phyloP scores from a whole-genome alignment of 2,113 vertebrate genomes.

The Shinisaurus crocodilurus region DNA sequence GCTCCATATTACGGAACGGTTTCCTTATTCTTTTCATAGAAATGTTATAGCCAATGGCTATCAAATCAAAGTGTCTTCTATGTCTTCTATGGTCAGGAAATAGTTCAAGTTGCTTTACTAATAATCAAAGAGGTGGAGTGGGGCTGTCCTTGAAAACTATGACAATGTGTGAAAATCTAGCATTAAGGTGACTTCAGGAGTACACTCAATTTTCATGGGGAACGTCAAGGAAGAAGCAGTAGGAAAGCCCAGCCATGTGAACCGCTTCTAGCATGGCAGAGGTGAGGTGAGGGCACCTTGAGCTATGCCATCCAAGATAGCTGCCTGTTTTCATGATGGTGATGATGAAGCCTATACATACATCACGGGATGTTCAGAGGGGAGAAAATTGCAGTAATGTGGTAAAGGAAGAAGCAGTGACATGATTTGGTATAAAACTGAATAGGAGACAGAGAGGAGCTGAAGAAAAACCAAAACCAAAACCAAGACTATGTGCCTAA shows the following conservation, averaged over 20 bases:
- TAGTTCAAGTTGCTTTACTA: not conserved
- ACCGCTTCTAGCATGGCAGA: not conserved
- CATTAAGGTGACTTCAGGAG: not conserved
- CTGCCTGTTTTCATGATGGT: not conserved
- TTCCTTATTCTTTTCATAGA: conserved; percentile 16
- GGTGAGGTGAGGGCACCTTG: not conserved
- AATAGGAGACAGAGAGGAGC: not conserved
- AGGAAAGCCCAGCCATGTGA: not conserved
- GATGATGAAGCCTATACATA: not conserved
- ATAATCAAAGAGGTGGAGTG: not conserved
- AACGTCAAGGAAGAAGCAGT: not conserved
- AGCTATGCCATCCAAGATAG: not conserved
- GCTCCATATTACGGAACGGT: no score
- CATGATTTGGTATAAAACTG: not conserved
- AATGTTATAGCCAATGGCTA: not conserved
- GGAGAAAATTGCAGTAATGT: not conserved
- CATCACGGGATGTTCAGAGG: not conserved
- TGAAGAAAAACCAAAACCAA: no score
- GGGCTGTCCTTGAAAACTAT: not conserved
- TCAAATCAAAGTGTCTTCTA: not conserved
- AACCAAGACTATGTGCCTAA: not conserved
- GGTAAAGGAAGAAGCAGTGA: not conserved
- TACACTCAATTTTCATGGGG: not conserved
- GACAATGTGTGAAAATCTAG: not conserved
- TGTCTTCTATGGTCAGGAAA: not conserved